These are phyloP conservation scores for Lepidocolaptes lacrymiger DNA, from an alignment of 2,797 vertebrate species.

Conservation along the genomic window DNA sequence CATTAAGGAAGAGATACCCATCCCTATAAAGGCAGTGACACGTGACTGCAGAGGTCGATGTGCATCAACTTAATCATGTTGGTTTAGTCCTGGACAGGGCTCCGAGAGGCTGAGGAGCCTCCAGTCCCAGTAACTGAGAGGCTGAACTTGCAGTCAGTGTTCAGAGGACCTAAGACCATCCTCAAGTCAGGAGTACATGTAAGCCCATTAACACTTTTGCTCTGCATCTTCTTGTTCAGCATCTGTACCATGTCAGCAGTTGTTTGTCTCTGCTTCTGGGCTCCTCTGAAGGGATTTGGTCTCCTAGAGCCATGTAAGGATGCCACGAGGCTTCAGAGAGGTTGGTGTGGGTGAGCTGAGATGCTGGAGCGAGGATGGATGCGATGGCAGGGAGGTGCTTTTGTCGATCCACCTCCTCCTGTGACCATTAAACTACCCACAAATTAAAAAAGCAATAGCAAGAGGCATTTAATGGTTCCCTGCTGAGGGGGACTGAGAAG, in stretches of 20 bases:
- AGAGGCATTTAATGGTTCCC: neutral
- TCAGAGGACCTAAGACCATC: neutral
- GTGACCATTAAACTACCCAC: neutral
- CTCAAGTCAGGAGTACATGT: neutral
- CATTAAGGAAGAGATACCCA: neutral
- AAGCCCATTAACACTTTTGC: neutral
- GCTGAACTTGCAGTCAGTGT: neutral
- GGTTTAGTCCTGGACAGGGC: neutral
- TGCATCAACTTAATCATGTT: neutral
- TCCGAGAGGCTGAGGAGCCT: neutral
- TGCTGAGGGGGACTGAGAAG: neutral
- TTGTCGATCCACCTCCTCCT: neutral
- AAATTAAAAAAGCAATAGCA: conserved; percentile 10
- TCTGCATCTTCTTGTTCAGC: neutral
- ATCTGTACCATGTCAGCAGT: neutral
- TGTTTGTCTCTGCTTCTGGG: neutral
- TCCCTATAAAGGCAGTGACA: neutral
- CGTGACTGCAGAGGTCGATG: neutral
- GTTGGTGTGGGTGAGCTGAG: neutral
- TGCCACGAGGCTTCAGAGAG: neutral
- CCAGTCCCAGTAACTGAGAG: neutral
- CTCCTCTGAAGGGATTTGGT: neutral
- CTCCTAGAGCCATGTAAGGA: neutral
- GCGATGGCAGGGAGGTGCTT: neutral
- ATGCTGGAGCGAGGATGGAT: accelerated